Evolutionary conservation across 2,113 vertebrate genomes (phyloP).

Genomic region (Eretmochelys imbricata): DNA sequence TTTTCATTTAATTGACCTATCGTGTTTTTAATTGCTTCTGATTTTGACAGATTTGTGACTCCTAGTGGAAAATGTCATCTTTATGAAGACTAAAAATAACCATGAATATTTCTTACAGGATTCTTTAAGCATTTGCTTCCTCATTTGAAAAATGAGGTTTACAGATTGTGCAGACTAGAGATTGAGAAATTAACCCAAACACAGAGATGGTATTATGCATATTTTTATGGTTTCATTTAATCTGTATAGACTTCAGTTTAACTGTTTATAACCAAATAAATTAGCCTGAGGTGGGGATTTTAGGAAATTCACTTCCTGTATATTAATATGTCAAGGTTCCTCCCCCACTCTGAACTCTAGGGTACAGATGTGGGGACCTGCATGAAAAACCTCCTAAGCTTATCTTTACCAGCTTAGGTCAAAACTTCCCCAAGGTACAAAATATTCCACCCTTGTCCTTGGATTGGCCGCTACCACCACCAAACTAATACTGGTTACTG

Average conservation of each 20-base stretch:
- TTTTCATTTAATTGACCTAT: neutral
- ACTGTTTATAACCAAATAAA: neutral
- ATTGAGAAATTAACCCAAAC: neutral
- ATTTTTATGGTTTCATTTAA: neutral
- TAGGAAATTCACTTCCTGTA: neutral
- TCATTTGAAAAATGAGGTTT: neutral
- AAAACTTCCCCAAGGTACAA: no score
- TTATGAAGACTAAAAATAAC: neutral
- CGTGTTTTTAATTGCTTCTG: neutral
- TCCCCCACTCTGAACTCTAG: no score
- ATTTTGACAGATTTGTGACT: neutral
- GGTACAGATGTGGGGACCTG: no score
- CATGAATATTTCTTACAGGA: neutral
- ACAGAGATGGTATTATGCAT: neutral
- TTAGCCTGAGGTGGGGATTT: neutral
- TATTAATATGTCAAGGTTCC: neutral
- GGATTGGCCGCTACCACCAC: no score
- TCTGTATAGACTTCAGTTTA: neutral
- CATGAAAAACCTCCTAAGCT: no score
- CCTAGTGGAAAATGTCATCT: neutral
- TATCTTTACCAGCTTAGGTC: no score
- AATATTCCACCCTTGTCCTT: no score
- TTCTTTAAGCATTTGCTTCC: neutral
- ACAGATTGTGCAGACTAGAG: neutral
- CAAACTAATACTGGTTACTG: no score